Percentiles rank a stretch among this genome's conserved stretches.
These are phyloP conservation scores for Nipponacmea schrenckii DNA, from an alignment of 2,888 invertebrate genomes.

Conservation along the genomic window DNA sequence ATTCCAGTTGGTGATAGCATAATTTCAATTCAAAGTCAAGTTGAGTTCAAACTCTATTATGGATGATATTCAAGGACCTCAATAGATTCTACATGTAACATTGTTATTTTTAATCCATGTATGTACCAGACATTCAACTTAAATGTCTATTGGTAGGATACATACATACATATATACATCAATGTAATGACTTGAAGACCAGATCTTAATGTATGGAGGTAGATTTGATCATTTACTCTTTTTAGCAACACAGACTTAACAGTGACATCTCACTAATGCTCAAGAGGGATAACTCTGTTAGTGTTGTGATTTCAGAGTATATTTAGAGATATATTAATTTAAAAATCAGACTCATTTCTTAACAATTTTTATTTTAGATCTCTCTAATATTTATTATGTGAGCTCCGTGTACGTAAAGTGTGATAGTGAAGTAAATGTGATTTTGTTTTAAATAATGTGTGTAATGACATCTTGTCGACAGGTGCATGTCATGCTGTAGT, in stretches of 20 bases:
- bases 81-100: too few relatives aligned
- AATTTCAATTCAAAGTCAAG: too few relatives aligned
- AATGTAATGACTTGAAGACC: too few relatives aligned
- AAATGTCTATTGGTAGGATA: too few relatives aligned
- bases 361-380: conserved; percentile 5
- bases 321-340: neutral
- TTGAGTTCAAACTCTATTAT: too few relatives aligned
- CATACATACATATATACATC: too few relatives aligned
- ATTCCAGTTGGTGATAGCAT: too few relatives aligned
- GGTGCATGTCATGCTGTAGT: neutral
- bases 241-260: neutral
- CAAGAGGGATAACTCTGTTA: neutral
- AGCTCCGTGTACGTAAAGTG: neutral
- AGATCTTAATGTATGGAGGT: too few relatives aligned
- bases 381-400: neutral
- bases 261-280: conserved; percentile 3
- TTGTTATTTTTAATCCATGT: too few relatives aligned
- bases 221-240: too few relatives aligned
- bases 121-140: too few relatives aligned
- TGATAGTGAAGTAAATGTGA: neutral
- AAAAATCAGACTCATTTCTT: neutral
- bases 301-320: neutral
- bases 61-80: too few relatives aligned
- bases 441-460: neutral
- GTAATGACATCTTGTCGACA: neutral